phyloP scores from a whole-genome alignment of 2,888 invertebrate genomes.

The Iphiclides podalirius region DNA sequence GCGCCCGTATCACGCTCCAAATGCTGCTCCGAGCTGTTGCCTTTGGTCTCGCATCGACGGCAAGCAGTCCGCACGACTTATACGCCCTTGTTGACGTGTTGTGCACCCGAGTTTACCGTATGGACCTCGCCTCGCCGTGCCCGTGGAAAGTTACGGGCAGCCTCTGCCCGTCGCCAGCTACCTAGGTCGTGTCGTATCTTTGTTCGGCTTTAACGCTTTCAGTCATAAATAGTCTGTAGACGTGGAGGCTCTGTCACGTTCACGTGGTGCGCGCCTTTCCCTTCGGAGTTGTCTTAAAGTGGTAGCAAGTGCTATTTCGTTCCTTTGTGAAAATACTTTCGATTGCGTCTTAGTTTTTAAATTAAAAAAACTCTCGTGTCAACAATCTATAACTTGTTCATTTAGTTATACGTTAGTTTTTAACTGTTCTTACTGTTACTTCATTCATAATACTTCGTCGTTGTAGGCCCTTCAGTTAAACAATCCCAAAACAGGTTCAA shows the following conservation, averaged over 20 bases:
- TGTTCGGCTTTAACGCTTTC: neutral
- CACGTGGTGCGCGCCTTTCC: neutral
- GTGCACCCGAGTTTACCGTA: neutral
- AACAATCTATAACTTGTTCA: too few species aligned
- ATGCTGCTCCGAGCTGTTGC: too few species aligned
- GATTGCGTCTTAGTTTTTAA: too few species aligned
- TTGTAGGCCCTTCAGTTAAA: too few species aligned
- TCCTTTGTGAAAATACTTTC: neutral
- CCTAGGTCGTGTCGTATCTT: neutral
- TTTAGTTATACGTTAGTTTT: too few species aligned
- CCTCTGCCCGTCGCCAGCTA: neutral
- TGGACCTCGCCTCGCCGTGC: constrained; percentile 3
- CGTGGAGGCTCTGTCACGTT: neutral
- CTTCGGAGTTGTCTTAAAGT: neutral
- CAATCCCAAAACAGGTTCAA: constrained; percentile 7
- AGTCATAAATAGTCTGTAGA: neutral
- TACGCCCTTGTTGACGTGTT: neutral
- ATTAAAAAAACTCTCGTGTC: too few species aligned
- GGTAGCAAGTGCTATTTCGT: neutral
- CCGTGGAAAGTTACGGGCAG: too few species aligned
- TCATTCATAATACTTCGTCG: too few species aligned
- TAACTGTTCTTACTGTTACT: too few species aligned
- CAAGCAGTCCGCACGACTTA: neutral
- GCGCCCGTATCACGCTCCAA: too few species aligned
- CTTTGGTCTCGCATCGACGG: too few species aligned